phyloP scores from a whole-genome alignment of 1,140 invertebrate species.

The Scaptomyza hsui region DNA sequence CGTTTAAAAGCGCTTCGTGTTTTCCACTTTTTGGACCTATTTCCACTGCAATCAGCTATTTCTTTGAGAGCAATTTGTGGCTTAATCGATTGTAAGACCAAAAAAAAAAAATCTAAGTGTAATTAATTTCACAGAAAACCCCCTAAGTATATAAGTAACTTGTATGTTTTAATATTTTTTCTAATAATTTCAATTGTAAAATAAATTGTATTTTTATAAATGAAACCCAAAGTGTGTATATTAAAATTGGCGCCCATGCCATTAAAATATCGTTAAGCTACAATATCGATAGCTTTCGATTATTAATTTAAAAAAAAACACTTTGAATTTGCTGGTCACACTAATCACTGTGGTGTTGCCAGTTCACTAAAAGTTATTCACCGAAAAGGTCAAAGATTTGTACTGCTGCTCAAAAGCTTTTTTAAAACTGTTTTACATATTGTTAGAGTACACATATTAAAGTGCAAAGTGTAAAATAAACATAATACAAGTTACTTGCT shows the following conservation, averaged over 20 bases:
- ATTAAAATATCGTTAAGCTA: not conserved
- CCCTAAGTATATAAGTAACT: conserved; percentile 34
- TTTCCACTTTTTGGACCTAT: conserved; percentile 37
- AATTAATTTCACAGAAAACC: conserved; percentile 50
- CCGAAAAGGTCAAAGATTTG: conserved; percentile 32
- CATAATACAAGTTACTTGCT: not conserved
- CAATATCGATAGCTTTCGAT: not conserved
- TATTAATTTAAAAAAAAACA: not conserved
- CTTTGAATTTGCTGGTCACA: not conserved
- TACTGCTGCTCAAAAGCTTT: conserved; percentile 30
- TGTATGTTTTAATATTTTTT: conserved; percentile 54
- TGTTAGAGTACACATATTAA: conserved; percentile 15
- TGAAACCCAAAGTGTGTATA: conserved; percentile 57
- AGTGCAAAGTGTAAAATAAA: conserved; percentile 27
- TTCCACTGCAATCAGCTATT: conserved; percentile 49
- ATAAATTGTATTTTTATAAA: conserved; percentile 74
- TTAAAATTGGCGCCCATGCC: conserved; percentile 38
- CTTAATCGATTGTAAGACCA: conserved; percentile 76
- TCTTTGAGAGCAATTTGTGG: conserved; percentile 68
- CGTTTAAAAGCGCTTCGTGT: conserved; percentile 38
- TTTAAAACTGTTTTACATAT: conserved; percentile 37
- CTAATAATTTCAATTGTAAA: conserved; percentile 58
- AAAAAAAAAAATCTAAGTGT: conserved; percentile 52
- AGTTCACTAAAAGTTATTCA: conserved; percentile 19
- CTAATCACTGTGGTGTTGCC: conserved; percentile 15